These are phyloP conservation scores for Saturnia pavonia DNA, from an alignment of 2,888 invertebrate species.

Conservation along the genomic window DNA sequence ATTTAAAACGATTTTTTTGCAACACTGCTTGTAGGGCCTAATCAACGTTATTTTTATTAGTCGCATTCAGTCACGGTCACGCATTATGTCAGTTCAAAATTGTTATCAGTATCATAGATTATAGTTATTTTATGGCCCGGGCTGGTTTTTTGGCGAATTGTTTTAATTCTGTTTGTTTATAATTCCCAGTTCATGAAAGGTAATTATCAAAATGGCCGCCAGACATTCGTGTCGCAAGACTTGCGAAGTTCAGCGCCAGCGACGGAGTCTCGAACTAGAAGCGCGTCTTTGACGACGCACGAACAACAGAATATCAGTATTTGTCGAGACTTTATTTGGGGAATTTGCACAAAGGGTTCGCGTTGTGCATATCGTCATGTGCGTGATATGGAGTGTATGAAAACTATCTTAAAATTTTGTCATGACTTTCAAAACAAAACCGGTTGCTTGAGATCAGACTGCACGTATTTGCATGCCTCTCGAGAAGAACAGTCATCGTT, in stretches of 20 bases:
- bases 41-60: too few species aligned
- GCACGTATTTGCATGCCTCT: conserved; percentile 61
- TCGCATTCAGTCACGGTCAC: neutral
- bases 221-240: conserved; percentile 43
- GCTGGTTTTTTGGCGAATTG: neutral
- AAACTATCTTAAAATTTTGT: conserved; percentile 62
- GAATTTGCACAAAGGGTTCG: conserved; percentile 57
- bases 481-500: conserved; percentile 63
- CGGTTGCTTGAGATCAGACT: conserved; percentile 58
- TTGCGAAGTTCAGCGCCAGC: conserved; percentile 39
- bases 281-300: conserved; percentile 28
- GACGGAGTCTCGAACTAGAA: conserved; percentile 40
- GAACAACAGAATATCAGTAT: conserved; percentile 31
- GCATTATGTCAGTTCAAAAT: neutral
- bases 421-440: conserved; percentile 67
- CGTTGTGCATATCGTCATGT: conserved; percentile 63
- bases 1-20: too few species aligned
- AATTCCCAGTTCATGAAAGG: conserved; percentile 44
- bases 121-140: neutral
- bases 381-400: conserved; percentile 60
- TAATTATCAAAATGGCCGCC: conserved; percentile 60
- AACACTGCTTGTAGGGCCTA: too few species aligned
- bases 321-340: conserved; percentile 68
- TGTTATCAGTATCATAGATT: neutral
- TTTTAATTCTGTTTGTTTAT: neutral